phyloP scores from a whole-genome alignment of 2,797 vertebrate genomes.

The Simalia tracyae region DNA sequence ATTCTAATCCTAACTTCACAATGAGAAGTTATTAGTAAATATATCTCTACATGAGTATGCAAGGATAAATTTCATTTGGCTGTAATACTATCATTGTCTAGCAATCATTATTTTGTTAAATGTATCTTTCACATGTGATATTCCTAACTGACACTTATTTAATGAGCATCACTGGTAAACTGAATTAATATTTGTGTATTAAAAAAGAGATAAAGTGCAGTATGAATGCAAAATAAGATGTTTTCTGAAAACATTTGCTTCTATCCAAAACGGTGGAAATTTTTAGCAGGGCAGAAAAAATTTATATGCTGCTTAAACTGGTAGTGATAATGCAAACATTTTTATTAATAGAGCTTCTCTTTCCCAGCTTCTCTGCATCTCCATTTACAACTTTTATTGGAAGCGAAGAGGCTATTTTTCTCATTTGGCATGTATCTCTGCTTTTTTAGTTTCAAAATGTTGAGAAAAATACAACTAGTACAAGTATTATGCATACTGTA shows the following conservation, averaged over 20 bases:
- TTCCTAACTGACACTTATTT: neutral
- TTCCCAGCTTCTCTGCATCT: neutral
- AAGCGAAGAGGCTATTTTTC: neutral
- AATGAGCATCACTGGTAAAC: neutral
- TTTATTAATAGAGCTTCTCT: neutral
- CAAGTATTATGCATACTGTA: neutral
- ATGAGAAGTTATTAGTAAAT: neutral
- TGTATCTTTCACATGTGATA: neutral
- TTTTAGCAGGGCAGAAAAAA: constrained; percentile 21
- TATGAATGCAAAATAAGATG: constrained; percentile 15
- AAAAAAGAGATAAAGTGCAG: constrained; percentile 38
- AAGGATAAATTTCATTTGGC: neutral
- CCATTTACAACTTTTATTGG: neutral
- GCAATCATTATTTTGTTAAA: neutral
- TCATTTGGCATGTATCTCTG: neutral
- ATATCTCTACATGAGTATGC: neutral
- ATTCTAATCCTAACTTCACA: neutral
- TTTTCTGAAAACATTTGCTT: neutral
- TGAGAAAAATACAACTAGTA: neutral
- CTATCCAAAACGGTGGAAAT: constrained; percentile 17
- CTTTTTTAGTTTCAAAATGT: neutral
- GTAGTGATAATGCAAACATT: neutral
- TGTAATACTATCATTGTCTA: neutral
- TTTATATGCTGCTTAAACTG: neutral
- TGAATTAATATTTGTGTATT: neutral